Evolutionary conservation across 2,888 invertebrate species (phyloP).

Genomic region (Cryptus viduatorius): DNA sequence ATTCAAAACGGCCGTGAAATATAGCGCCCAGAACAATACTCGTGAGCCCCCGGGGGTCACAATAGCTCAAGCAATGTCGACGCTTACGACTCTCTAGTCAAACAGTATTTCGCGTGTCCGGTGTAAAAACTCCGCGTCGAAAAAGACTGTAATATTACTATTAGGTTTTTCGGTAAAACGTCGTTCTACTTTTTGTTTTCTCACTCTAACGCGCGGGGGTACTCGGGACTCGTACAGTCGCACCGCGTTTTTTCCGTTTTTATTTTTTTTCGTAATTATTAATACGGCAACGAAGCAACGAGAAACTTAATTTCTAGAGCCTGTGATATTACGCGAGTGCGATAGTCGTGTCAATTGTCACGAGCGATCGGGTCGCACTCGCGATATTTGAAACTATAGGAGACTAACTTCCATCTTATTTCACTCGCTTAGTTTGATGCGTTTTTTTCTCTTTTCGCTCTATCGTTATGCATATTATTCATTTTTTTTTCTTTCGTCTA

Average conservation of each 20-base stretch:
- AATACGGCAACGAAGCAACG: slow-evolving; percentile 27
- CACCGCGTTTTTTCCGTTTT: not conserved
- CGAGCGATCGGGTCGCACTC: slow-evolving; percentile 28
- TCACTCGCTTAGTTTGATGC: slow-evolving; percentile 59
- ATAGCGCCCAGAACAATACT: slow-evolving; percentile 1
- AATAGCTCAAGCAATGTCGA: slow-evolving; percentile 50
- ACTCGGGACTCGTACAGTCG: slow-evolving; percentile 37
- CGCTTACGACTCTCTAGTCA: slow-evolving; percentile 73
- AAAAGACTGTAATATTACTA: slow-evolving; percentile 53
- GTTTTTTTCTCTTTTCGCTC: slow-evolving; percentile 27
- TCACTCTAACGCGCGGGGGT: slow-evolving; percentile 28
- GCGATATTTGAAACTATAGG: slow-evolving; percentile 34
- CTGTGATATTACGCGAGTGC: slow-evolving; percentile 62
- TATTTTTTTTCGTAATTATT: slow-evolving; percentile 10
- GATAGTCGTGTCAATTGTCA: slow-evolving; percentile 4
- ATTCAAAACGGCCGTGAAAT: not conserved
- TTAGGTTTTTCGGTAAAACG: not conserved
- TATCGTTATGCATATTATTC: slow-evolving; percentile 25
- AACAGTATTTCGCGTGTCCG: slow-evolving; percentile 72
- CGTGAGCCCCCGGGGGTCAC: slow-evolving; percentile 32
- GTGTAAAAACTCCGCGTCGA: slow-evolving; percentile 46
- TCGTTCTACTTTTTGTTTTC: slow-evolving; percentile 34
- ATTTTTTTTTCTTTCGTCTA: slow-evolving; percentile 37
- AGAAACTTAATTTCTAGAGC: slow-evolving; percentile 46
- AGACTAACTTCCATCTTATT: slow-evolving; percentile 42